Conservation (phyloP, 2,113 vertebrate genomes). For the Carassius carassius region DNA sequence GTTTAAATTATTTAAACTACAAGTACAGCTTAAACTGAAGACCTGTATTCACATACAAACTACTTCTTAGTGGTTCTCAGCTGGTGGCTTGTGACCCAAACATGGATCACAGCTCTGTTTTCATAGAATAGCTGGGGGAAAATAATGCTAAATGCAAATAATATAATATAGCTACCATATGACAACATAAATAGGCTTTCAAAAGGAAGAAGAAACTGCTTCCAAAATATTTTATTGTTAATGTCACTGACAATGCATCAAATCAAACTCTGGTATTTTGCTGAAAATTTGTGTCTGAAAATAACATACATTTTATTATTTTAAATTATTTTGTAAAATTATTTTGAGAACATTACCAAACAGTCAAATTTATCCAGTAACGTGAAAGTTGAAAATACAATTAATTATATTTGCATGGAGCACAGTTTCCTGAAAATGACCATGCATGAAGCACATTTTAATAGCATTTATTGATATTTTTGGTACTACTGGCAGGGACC, state of each 20-base stretch:
- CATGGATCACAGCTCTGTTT: not conserved
- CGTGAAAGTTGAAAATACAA: not conserved
- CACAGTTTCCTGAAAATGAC: not conserved
- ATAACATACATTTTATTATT: not conserved
- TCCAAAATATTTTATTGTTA: not conserved
- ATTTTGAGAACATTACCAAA: not conserved
- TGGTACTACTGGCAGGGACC: not conserved
- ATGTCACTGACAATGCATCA: not conserved
- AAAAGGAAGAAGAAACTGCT: not conserved
- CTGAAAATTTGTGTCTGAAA: not conserved
- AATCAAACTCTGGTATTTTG: conserved; percentile 5
- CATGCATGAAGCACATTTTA: not conserved
- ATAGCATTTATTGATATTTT: not conserved
- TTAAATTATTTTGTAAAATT: not conserved
- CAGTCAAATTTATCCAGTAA: not conserved
- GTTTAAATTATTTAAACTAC: conserved; percentile 6
- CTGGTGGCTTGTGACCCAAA: not conserved
- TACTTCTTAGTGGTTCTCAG: not conserved
- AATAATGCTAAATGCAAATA: not conserved
- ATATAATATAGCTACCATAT: not conserved
- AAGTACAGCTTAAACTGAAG: not conserved
- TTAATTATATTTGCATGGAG: not conserved
- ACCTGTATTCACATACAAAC: not conserved
- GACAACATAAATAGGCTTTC: not conserved
- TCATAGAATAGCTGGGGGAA: too few species aligned